These are phyloP conservation scores for Oreochromis niloticus DNA, from an alignment of 2,113 vertebrate species.

Conservation along the genomic window DNA sequence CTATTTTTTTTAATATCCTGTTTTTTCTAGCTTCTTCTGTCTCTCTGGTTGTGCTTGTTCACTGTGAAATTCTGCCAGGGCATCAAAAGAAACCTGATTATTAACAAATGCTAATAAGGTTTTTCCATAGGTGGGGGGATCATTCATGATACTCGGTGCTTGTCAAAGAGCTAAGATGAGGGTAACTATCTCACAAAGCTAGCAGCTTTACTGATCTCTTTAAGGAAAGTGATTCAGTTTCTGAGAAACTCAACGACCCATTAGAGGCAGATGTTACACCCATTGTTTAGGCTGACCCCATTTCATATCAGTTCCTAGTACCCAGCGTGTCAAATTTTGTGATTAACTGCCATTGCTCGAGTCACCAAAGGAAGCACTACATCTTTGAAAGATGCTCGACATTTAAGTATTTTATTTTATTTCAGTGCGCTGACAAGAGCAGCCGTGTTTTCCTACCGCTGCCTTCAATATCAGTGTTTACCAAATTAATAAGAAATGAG, in stretches of 20 bases:
- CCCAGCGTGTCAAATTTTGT: not conserved
- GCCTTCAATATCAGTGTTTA: not conserved
- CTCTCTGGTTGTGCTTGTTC: not conserved
- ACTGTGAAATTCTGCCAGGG: not conserved
- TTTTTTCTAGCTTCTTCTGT: not conserved
- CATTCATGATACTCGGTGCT: not conserved
- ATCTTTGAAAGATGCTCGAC: not conserved
- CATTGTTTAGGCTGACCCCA: not conserved
- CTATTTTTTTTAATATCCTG: not conserved
- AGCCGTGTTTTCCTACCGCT: not conserved
- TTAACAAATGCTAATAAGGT: not conserved
- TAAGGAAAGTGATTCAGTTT: not conserved
- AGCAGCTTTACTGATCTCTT: too few relatives aligned
- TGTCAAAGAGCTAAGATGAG: not conserved
- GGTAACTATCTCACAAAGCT: not conserved
- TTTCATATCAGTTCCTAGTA: not conserved
- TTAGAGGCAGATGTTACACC: not conserved
- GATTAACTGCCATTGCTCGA: not conserved
- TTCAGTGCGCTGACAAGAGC: not conserved
- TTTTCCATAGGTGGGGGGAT: not conserved
- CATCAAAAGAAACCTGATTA: not conserved
- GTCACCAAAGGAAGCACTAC: not conserved
- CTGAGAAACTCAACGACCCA: accelerated
- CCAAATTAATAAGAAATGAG: not conserved
- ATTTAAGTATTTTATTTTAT: not conserved